Percentiles rank a stretch among this genome's conserved stretches.
phyloP scores from a whole-genome alignment of 2,113 vertebrate genomes.

The Elanus axillaris region DNA sequence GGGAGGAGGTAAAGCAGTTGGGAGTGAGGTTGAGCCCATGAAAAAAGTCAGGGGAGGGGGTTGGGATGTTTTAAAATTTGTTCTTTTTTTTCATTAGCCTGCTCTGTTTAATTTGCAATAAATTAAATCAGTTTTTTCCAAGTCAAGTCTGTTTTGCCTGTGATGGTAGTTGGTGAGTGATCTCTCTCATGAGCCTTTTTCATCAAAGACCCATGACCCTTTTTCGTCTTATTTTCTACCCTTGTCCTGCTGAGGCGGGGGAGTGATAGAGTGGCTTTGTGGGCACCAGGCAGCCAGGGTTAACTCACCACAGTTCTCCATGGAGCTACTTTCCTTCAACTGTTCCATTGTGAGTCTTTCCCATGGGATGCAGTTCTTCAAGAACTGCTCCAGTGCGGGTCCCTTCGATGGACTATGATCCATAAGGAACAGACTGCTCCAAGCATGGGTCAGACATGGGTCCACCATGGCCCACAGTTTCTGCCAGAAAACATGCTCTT shows the following conservation, averaged over 20 bases:
- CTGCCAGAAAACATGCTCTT: neutral
- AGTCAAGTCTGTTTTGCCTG: too few relatives aligned
- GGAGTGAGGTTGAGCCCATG: too few relatives aligned
- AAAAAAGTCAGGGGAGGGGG: too few relatives aligned
- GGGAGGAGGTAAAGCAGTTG: too few relatives aligned
- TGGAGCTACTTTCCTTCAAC: neutral
- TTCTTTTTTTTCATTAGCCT: too few relatives aligned
- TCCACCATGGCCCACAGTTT: neutral
- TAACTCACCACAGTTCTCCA: neutral
- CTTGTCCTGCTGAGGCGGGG: neutral
- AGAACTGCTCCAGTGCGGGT: neutral
- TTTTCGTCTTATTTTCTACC: neutral
- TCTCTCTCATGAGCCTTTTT: neutral
- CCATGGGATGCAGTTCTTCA: neutral
- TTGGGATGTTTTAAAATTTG: too few relatives aligned
- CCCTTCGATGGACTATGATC: neutral
- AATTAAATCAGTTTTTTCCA: too few relatives aligned
- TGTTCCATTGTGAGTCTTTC: neutral
- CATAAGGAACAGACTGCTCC: neutral
- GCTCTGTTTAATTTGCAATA: too few relatives aligned
- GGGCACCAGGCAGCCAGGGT: neutral
- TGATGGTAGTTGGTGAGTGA: too few relatives aligned
- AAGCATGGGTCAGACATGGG: neutral
- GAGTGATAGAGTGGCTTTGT: neutral
- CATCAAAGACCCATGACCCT: too few relatives aligned